A percentile compares a stretch with the other conserved stretches of the same genome.
Evolutionary conservation across 2,113 vertebrate genomes (phyloP).

Genomic region (Hippocampus abdominalis): DNA sequence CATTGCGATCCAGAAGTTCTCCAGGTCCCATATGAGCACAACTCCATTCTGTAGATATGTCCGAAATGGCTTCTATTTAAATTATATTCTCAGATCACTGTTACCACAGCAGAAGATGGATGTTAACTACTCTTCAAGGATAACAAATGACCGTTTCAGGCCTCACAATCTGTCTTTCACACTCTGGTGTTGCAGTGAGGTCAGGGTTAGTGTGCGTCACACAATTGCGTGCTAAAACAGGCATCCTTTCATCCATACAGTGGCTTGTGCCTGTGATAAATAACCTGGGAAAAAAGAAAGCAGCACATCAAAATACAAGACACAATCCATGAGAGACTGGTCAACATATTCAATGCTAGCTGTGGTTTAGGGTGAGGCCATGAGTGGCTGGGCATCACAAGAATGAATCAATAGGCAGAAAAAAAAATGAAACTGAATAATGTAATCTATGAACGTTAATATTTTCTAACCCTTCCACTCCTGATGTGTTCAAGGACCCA

Average conservation of each 20-base stretch:
- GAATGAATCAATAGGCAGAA: background rate
- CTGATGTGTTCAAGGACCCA: constrained; percentile 38
- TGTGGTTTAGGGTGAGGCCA: constrained; percentile 1
- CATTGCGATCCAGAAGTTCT: no score
- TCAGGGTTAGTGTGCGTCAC: constrained; percentile 54
- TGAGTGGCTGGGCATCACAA: background rate
- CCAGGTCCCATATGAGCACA: no score
- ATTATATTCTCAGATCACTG: no score
- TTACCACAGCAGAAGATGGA: constrained; percentile 36
- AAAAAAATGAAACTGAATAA: background rate
- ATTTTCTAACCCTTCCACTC: constrained; percentile 25
- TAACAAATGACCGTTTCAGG: constrained; percentile 9
- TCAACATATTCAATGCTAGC: constrained; percentile 15
- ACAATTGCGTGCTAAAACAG: constrained; percentile 17
- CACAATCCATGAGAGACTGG: constrained; percentile 6
- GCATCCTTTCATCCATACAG: constrained; percentile 5
- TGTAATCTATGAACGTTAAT: constrained; percentile 12
- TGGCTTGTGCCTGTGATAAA: constrained; percentile 14
- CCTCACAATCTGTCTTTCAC: constrained; percentile 30
- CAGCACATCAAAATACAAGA: constrained; percentile 1
- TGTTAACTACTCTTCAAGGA: constrained; percentile 45
- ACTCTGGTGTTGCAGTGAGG: constrained; percentile 29
- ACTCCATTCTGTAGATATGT: no score
- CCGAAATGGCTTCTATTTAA: no score
- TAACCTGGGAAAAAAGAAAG: constrained; percentile 11